Evolutionary conservation across 2,888 invertebrate genomes (phyloP), one percentile per base, ranked within the genome.

Genomic region (Lordiphosa andalusiaca): DNA sequence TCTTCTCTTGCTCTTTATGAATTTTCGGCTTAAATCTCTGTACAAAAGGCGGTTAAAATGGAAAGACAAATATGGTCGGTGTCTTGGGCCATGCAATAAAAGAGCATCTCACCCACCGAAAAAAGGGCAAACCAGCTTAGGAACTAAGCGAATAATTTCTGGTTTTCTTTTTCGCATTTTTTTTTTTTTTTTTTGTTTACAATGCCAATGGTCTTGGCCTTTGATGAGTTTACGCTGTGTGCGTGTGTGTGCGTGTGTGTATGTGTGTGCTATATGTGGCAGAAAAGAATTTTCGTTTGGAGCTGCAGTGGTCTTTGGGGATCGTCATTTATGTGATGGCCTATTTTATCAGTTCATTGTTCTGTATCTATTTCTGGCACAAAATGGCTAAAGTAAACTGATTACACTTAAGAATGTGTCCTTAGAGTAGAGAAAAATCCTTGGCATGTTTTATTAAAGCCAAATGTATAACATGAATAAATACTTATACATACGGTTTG

Each of bases 181-280:
- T 54, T 49, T 37, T 37, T 13, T 49, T 23, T 39, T 13, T 25
- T 42, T 40, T 49, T 63, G 62, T 63, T 63, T 63, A 62, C 62
- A 63, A 41, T 63, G 63, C 62, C 63, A 63, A 46, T 56, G 63
- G 62, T 50, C 62, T 49, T 16, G 21, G 46, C 37, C 56, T 46
- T 50, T 37, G 41, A 59, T 46, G 33, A 30, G n/a, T 44, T 16
- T 16, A 10, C 16, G 16, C 2, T 33, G 23, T 30, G 42, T 42
- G 25, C 30, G 30, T 30, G 42, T 42, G 13, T 10, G 12, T 42
- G 42, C 3, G n/a, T 33, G 23, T 30, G 42, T 42, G 25, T 42
- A 16, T 30, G 42, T 42, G 13, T 10, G 12, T 42, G 42, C 3
- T 16, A 16, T 2, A 16, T 39, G 19, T 19, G 19, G 16, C 30